phyloP scores from a whole-genome alignment of 2,797 vertebrate species.

The Micropoecilia bifurca region DNA sequence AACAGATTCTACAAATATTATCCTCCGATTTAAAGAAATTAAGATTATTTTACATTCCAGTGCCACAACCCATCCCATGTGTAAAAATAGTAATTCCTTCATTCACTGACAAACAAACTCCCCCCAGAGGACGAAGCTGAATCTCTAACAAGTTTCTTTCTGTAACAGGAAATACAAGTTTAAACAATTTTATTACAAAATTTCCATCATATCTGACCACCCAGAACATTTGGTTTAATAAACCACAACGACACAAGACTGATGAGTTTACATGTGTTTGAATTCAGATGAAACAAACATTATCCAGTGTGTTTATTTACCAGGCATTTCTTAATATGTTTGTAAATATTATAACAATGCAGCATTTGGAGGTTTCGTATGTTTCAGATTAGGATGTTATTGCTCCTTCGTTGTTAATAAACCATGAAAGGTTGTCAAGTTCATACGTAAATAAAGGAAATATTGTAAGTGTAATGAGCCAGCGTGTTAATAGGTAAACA shows the following conservation, averaged over 20 bases:
- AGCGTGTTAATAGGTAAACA: constrained; percentile 40
- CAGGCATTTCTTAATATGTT: neutral
- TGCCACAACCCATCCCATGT: neutral
- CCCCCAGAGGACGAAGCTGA: neutral
- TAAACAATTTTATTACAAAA: neutral
- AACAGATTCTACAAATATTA: neutral
- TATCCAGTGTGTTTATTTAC: constrained; percentile 2
- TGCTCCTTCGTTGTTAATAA: neutral
- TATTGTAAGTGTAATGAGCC: neutral
- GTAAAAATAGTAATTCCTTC: neutral
- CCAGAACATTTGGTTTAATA: constrained; percentile 7
- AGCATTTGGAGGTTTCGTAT: neutral
- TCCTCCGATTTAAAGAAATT: neutral
- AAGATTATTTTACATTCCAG: neutral
- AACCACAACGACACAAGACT: neutral
- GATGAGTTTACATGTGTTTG: constrained; percentile 2
- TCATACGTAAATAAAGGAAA: neutral
- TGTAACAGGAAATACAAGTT: neutral
- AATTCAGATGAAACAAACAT: constrained; percentile 7
- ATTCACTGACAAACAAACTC: neutral
- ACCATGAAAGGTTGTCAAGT: neutral
- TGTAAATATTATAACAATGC: neutral
- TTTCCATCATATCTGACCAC: constrained; percentile 6
- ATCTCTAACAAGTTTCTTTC: neutral
- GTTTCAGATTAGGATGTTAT: constrained; percentile 3